Base-by-base conservation (phyloP, 2,888 invertebrate genomes). In the Nymphalis polychloros region DNA sequence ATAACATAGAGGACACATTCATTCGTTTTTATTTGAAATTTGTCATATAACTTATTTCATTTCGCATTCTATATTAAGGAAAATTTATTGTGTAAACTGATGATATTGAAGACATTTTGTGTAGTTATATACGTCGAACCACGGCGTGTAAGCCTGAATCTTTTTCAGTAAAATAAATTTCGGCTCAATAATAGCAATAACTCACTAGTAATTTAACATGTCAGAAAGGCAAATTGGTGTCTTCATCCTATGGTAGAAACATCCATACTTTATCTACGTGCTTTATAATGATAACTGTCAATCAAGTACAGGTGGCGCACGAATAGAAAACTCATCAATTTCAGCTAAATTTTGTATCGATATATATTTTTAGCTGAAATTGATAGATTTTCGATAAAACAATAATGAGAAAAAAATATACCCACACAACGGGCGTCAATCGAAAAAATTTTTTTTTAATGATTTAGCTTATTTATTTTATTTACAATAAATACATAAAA, bases 211-310 rank as follows among this genome's bases (percentile, higher is more conserved):
- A 49, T 50, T 27, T 27, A 61, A 41, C 46, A 50, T 46, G 48
- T 61, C 41, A 64, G 7, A 47, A 55, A 64, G 23, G 27, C 23
- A 63, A 68, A 68, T 63, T 59, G 47, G 63, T 35, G 47, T 59
- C 63, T 20, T 55, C 17, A 16, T 13, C 48, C 16, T 53, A 17
- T 2, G n/a, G n/a, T 31, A 31, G 17, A 1, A 41, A 62, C 49
- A 49, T 49, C 35, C 48, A 13, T 31, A 52, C 46, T 53, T 53
- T 27, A 60, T 60, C 59, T 60, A 48, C 53, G 52, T 35, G 55
- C 53, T 55, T 60, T 55, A 60, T 68, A 57, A 53, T 68, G 57
- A 62, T 67, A 67, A 61, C 64, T 57, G 64, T 57, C 68, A 64
- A 61, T 68, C 61, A 64, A 64, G 31, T 50, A 50, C 61, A 68